Evolutionary conservation across 2,113 vertebrate genomes (phyloP).

Genomic region (Brachyhypopomus occidentalis): DNA sequence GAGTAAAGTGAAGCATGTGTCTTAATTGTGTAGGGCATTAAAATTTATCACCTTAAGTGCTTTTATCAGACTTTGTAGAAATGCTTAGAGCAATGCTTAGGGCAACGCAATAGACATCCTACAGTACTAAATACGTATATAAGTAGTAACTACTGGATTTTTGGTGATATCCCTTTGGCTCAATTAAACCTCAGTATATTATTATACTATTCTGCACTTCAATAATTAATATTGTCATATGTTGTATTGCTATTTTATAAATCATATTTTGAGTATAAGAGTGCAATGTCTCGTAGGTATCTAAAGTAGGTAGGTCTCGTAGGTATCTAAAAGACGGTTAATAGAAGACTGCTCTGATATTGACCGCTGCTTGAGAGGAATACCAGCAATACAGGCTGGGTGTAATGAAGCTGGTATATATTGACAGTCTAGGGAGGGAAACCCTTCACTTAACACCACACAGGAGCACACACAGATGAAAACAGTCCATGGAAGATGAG

Average conservation of each 20-base stretch:
- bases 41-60: constrained; percentile 59
- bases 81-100: constrained; percentile 22
- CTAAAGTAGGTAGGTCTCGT: neutral
- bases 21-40: constrained; percentile 59
- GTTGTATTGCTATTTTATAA: too few species aligned
- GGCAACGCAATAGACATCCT: neutral
- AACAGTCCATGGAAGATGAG: constrained; percentile 21
- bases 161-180: neutral
- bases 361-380: constrained; percentile 19
- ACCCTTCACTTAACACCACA: constrained; percentile 56
- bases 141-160: neutral
- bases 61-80: constrained; percentile 54
- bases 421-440: constrained; percentile 52
- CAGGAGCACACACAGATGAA: constrained; percentile 48
- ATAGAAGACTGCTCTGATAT: neutral
- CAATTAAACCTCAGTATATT: neutral
- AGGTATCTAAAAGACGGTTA: too few species aligned
- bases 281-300: neutral
- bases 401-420: constrained; percentile 54
- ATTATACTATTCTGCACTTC: too few species aligned
- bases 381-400: constrained; percentile 18
- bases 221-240: too few species aligned
- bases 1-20: constrained; percentile 55
- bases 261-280: neutral
- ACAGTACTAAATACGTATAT: neutral